Evolutionary conservation across 2,113 vertebrate genomes (phyloP).

Genomic region (zebrafish (Danio rerio)): DNA sequence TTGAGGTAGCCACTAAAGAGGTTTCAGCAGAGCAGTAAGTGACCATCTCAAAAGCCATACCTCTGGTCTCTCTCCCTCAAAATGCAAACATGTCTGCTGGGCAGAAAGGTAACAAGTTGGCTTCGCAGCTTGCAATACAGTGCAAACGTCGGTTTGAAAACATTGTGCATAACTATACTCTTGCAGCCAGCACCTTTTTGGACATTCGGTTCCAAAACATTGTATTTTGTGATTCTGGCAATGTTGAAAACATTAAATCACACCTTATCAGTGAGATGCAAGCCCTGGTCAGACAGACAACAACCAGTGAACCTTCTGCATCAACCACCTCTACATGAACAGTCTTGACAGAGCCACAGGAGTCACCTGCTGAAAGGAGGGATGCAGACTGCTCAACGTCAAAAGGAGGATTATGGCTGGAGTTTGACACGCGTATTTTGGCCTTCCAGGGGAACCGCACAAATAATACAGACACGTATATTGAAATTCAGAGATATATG

Average conservation of each 20-base stretch:
- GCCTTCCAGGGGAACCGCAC: slow-evolving; percentile 20
- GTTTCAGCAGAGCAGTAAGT: neutral
- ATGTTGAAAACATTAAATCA: neutral
- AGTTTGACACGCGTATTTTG: slow-evolving; percentile 48
- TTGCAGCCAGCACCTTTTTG: too few relatives aligned
- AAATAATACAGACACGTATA: slow-evolving; percentile 39
- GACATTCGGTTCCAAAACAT: neutral
- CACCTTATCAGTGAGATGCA: neutral
- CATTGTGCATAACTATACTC: too few relatives aligned
- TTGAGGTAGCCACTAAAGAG: neutral
- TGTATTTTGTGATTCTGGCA: neutral
- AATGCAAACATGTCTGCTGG: too few relatives aligned
- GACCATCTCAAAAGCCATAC: neutral
- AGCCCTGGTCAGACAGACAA: neutral
- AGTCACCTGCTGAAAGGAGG: too few relatives aligned
- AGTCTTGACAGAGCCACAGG: too few relatives aligned
- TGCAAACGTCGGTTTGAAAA: neutral
- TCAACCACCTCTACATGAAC: neutral
- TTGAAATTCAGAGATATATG: slow-evolving; percentile 45
- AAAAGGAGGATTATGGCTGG: neutral
- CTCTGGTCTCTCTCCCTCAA: neutral
- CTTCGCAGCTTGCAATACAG: neutral
- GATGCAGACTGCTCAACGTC: neutral
- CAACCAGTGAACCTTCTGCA: neutral
- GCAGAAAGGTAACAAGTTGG: too few relatives aligned